phyloP scores from a whole-genome alignment of 2,888 invertebrate genomes.

The Gandaritis pyraliata region DNA sequence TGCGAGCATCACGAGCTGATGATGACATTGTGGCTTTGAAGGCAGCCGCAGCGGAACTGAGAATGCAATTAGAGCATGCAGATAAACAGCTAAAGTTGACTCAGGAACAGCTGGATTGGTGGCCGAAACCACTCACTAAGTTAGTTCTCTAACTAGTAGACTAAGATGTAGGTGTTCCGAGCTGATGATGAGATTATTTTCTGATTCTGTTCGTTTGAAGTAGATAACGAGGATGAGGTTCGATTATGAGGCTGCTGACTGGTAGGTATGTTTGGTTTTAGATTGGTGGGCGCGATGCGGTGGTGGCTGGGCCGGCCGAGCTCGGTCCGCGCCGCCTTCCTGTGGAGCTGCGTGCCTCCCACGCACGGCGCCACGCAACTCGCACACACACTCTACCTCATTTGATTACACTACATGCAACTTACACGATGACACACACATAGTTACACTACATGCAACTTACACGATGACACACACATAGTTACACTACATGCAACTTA shows the following conservation, averaged over 20 bases:
- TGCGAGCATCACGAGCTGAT: constrained; percentile 40
- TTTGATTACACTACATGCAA: neutral
- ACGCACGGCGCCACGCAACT: constrained; percentile 60
- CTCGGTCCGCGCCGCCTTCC: constrained; percentile 62
- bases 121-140: constrained; percentile 71
- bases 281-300: constrained; percentile 64
- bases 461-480: constrained; percentile 11
- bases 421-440: too few relatives aligned
- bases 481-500: neutral
- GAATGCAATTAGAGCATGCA: constrained; percentile 21
- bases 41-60: constrained; percentile 17
- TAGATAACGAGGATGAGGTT: too few relatives aligned
- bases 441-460: too few relatives aligned
- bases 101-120: constrained; percentile 65
- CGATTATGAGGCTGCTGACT: too few relatives aligned
- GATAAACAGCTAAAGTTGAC: constrained; percentile 49
- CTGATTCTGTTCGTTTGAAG: too few relatives aligned
- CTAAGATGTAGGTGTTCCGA: too few relatives aligned
- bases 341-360: constrained; percentile 71
- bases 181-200: too few relatives aligned
- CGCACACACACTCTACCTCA: constrained; percentile 15
- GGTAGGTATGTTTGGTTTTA: constrained; percentile 36
- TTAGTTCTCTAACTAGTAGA: constrained; percentile 32
- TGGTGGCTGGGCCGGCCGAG: constrained; percentile 61
- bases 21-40: constrained; percentile 42